Evolutionary conservation across 2,797 vertebrate species (phyloP), one percentile per base, ranked within the genome.

Genomic region (Pterois miles): DNA sequence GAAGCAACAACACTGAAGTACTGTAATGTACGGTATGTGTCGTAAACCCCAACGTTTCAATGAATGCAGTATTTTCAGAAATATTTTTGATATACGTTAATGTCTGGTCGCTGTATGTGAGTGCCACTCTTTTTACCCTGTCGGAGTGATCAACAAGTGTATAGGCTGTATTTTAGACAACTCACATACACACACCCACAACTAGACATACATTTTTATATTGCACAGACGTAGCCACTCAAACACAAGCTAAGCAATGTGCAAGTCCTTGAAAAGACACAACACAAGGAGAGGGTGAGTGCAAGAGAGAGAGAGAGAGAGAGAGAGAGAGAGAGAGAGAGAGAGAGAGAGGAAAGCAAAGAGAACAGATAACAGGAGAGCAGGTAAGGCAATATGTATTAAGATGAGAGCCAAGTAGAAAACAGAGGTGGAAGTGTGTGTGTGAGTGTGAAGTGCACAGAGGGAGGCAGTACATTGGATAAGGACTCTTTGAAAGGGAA

Each of bases 401-500:
- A 74, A 82, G 78, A 88, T 87, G 74, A 88, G 77, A 78, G 43
- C 53, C 43, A n/a, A 65, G 71, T 20, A 74, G 65, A 80, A 78
- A 81, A 71, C 69, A 68, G 58, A 73, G 52, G 67, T 52, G 34
- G 78, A 58, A n/a, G 76, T 40, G 27, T 66, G 50, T 18, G 38
- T 31, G 58, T 27, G 54, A 48, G 68, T 54, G 62, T 13, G 40
- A 38, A 34, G 52, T 71, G 66, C 74, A 77, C 80, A 84, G 65
- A 84, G 78, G 74, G 82, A 86, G 88, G 78, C 79, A 36, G 74
- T 62, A 82, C 70, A 81, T 78, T 82, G 87, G 87, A 90, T 88
- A 83, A 89, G 75, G 89, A 88, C 73, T 83, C 81, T 92, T 91
- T 92, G 90, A 91, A 92, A 91, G 76, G 78, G 84, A 91, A 88